phyloP scores from a whole-genome alignment of 2,888 invertebrate genomes.

The Masnerella sp. region DNA sequence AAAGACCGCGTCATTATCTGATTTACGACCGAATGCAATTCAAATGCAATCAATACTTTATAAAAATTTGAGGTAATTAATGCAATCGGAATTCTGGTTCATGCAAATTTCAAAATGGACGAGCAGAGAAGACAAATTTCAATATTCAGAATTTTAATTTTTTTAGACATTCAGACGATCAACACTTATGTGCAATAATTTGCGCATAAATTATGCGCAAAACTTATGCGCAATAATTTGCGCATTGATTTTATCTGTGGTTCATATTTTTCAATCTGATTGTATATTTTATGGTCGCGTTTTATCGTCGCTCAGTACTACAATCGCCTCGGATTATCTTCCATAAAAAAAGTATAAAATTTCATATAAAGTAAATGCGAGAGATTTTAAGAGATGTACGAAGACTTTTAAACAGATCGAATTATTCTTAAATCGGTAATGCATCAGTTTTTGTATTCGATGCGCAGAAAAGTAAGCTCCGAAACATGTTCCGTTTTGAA shows the following conservation, averaged over 20 bases:
- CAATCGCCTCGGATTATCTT: not conserved
- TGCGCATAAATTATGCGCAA: not conserved
- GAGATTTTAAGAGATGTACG: too few relatives aligned
- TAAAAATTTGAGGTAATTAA: not conserved
- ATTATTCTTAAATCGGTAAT: too few relatives aligned
- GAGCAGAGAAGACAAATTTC: not conserved
- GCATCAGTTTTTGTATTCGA: too few relatives aligned
- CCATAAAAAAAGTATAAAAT: not conserved
- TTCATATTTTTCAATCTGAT: slow-evolving; percentile 1
- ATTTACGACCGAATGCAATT: slow-evolving; percentile 4
- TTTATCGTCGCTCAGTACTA: slow-evolving; percentile 7
- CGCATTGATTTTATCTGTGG: not conserved
- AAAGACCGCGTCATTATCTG: not conserved
- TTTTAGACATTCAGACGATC: not conserved
- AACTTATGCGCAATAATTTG: not conserved
- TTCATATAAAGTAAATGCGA: too few relatives aligned
- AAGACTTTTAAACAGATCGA: too few relatives aligned
- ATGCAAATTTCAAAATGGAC: not conserved
- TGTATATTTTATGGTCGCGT: slow-evolving; percentile 3
- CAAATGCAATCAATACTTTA: not conserved
- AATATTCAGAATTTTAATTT: not conserved
- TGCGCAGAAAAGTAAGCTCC: too few relatives aligned
- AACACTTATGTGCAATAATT: not conserved
- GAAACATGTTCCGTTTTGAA: too few relatives aligned
- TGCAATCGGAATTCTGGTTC: not conserved